Evolutionary conservation across 2,113 vertebrate species (phyloP).

Genomic region (Myxocyprinus asiaticus): DNA sequence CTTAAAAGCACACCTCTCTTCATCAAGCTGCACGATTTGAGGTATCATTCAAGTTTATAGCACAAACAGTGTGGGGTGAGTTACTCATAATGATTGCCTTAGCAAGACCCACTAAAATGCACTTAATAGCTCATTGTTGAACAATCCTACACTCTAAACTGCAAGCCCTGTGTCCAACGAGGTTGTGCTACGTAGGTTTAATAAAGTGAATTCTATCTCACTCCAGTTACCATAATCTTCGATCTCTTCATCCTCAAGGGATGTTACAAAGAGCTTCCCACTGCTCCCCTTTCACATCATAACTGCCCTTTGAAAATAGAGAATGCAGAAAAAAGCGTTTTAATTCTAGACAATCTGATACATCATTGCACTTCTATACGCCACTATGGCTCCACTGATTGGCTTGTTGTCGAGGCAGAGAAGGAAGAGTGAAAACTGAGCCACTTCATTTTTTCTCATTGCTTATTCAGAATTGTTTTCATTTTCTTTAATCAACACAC

Average conservation of each 20-base stretch:
- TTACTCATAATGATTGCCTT: not conserved
- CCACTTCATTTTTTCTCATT: not conserved
- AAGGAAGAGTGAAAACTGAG: constrained; percentile 37
- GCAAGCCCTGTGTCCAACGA: not conserved
- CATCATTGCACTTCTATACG: constrained; percentile 43
- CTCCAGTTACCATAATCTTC: constrained; percentile 20
- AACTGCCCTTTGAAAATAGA: constrained; percentile 29
- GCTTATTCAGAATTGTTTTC: constrained; percentile 31
- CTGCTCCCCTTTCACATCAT: constrained; percentile 35
- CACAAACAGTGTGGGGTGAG: not conserved
- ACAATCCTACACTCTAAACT: not conserved
- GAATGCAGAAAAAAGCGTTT: constrained; percentile 33
- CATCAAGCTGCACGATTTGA: not conserved
- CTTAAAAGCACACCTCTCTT: not conserved
- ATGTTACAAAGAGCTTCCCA: constrained; percentile 34
- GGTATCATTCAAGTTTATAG: not conserved
- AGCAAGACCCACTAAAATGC: not conserved
- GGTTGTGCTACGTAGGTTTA: not conserved
- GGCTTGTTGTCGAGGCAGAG: constrained; percentile 6
- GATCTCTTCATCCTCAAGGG: constrained; percentile 33
- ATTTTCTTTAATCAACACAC: constrained; percentile 28
- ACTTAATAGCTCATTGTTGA: not conserved
- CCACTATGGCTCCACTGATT: constrained; percentile 36
- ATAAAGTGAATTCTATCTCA: constrained; percentile 1
- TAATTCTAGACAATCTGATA: constrained; percentile 46